Conservation (phyloP, 2,888 invertebrate genomes). For the Sinhomidia bicolor region DNA sequence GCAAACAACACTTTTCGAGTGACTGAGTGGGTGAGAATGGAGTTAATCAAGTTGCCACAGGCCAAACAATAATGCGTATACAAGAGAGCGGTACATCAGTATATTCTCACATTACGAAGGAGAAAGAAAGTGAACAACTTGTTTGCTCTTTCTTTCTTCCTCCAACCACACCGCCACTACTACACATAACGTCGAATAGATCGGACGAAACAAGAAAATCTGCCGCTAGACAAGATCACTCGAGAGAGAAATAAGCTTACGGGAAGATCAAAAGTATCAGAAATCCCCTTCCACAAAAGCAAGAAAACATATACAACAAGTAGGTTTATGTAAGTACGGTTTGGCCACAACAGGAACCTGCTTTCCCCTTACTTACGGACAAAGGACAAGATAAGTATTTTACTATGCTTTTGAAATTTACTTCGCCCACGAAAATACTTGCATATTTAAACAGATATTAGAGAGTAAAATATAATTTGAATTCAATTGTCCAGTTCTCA, state of each 20-base stretch:
- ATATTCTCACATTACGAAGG: neutral
- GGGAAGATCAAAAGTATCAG: conserved; percentile 18
- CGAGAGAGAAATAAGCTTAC: conserved; percentile 1
- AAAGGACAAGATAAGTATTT: too few species aligned
- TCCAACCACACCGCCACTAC: neutral
- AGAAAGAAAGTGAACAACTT: conserved; percentile 12
- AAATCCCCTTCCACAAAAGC: neutral
- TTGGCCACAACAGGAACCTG: too few species aligned
- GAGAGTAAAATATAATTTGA: too few species aligned
- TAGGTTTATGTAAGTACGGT: too few species aligned
- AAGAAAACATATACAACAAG: neutral
- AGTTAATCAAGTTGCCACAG: conserved; percentile 29
- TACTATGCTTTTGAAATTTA: too few species aligned
- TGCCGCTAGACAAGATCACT: neutral
- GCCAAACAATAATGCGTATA: neutral
- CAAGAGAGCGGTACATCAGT: neutral
- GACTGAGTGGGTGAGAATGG: conserved; percentile 18
- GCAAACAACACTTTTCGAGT: neutral
- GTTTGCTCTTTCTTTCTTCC: neutral
- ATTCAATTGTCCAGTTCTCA: too few species aligned
- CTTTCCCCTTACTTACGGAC: too few species aligned
- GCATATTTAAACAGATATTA: too few species aligned
- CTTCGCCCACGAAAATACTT: too few species aligned
- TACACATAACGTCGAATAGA: neutral
- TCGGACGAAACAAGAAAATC: neutral